These are phyloP conservation scores for Drosophila recens DNA, from an alignment of 2,888 invertebrate genomes.

Conservation along the genomic window DNA sequence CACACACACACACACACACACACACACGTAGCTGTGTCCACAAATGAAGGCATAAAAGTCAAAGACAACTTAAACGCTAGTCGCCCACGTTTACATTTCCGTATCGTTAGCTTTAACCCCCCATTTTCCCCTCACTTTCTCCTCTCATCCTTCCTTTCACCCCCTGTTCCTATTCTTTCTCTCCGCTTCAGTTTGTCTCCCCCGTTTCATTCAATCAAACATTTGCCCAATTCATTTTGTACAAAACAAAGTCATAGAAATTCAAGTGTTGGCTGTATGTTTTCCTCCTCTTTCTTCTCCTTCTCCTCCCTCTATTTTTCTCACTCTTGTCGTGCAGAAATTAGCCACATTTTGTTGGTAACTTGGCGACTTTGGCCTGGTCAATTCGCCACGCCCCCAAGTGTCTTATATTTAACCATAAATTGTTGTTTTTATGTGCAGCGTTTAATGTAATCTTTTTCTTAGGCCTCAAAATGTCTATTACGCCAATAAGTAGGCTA, in stretches of 20 bases:
- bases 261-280: conserved; percentile 30
- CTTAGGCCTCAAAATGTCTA: background rate
- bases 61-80: conserved; percentile 36
- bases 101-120: conserved; percentile 12
- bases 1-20: conserved; percentile 18
- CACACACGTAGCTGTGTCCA: conserved; percentile 9
- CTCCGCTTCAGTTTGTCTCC: background rate
- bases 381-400: conserved; percentile 30
- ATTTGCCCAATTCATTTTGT: conserved; percentile 41
- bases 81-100: conserved; percentile 32
- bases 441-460: conserved; percentile 20
- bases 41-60: conserved; percentile 51
- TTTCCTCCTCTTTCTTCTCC: background rate
- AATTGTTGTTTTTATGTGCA: conserved; percentile 49
- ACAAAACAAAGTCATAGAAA: conserved; percentile 44
- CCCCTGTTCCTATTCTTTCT: too few species aligned
- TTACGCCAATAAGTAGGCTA: background rate
- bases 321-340: conserved; percentile 17
- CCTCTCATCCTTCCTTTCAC: background rate
- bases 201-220: conserved; percentile 49
- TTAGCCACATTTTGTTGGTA: conserved; percentile 43
- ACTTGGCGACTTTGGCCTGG: conserved; percentile 12
- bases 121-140: background rate
- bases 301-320: background rate
- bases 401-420: conserved; percentile 38